These are phyloP conservation scores for Diplazon laetatorius DNA, from an alignment of 2,888 invertebrate genomes.

Conservation along the genomic window DNA sequence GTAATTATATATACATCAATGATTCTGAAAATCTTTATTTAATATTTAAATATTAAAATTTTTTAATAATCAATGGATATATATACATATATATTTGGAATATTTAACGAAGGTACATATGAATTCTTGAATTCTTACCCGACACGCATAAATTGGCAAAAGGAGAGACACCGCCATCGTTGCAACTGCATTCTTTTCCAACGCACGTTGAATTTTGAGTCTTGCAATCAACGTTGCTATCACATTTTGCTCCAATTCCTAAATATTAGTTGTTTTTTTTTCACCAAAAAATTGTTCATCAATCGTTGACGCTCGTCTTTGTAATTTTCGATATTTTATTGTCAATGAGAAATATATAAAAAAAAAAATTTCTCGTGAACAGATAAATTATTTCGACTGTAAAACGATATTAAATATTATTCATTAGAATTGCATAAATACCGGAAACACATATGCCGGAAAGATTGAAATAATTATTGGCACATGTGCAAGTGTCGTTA, in stretches of 20 bases:
- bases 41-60: no score
- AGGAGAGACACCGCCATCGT: constrained; percentile 46
- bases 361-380: not conserved
- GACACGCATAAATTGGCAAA: constrained; percentile 62
- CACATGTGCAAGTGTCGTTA: constrained; percentile 64
- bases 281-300: not conserved
- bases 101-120: no score
- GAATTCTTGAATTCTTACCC: constrained; percentile 60
- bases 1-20: no score
- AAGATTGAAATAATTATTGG: constrained; percentile 57
- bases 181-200: constrained; percentile 64
- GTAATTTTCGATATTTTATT: no score
- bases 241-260: constrained; percentile 70
- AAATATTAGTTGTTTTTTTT: no score
- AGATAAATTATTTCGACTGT: no score
- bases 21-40: no score
- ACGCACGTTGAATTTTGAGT: constrained; percentile 65
- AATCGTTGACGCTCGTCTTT: not conserved
- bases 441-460: constrained; percentile 67
- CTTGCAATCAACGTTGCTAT: constrained; percentile 51
- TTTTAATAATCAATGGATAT: no score
- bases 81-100: no score
- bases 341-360: not conserved
- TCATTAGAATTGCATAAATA: constrained; percentile 3
- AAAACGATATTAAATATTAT: no score